Evolutionary conservation across 2,888 invertebrate species (phyloP).

Genomic region (Willowsia nigromaculata): DNA sequence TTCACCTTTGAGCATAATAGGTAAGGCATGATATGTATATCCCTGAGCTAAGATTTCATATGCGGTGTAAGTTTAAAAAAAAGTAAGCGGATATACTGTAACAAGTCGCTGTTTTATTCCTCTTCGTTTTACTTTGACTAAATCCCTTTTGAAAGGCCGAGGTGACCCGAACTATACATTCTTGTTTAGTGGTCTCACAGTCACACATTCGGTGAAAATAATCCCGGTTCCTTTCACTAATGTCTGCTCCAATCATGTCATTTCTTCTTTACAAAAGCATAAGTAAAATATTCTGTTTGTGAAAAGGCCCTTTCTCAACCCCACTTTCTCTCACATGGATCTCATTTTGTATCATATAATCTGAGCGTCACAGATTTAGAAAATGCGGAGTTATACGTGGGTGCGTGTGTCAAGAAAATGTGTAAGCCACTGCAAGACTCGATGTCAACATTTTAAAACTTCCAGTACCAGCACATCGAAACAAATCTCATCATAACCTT

Average conservation of each 20-base stretch:
- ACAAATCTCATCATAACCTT: not conserved
- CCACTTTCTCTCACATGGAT: not conserved
- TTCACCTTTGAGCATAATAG: not conserved
- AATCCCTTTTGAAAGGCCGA: conserved; percentile 2
- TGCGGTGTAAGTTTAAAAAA: not conserved
- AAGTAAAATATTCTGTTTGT: conserved; percentile 8
- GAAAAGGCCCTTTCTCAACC: not conserved
- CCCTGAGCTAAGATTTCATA: too few species aligned
- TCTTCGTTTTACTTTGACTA: not conserved
- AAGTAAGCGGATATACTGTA: not conserved
- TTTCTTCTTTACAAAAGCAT: not conserved
- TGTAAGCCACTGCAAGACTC: not conserved
- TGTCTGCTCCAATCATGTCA: conserved; percentile 9
- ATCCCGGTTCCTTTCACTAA: not conserved
- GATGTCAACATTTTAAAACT: conserved; percentile 8
- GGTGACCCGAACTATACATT: conserved; percentile 14
- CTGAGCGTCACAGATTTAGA: not conserved
- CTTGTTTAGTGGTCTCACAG: not conserved
- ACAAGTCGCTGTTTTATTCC: not conserved
- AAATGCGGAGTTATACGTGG: not conserved
- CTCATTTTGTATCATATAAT: too few species aligned
- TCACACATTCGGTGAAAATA: not conserved
- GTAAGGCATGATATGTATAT: not conserved
- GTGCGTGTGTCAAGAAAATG: not conserved
- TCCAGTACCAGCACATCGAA: not conserved